Base-by-base conservation (phyloP, 2,888 invertebrate species). In the Tiliacea citrago region DNA sequence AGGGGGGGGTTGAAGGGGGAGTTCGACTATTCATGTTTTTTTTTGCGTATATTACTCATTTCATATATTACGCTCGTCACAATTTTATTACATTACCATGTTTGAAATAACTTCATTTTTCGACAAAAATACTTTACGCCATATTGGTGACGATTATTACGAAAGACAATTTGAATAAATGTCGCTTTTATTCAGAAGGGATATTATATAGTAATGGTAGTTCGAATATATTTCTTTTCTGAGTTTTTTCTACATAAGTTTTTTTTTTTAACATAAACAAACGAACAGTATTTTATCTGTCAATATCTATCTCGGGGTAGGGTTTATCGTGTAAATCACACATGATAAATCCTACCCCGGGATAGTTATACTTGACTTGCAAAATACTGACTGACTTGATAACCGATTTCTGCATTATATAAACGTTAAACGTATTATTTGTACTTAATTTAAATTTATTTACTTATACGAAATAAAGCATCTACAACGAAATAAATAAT, bases 371-470 rank as follows among this genome's bases (percentile, higher is more conserved):
- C 24, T 49, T 45, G 9, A 45, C 29, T 51, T n/a, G 9, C 35
- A n/a, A 47, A 47, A 24, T 58, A 65, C 39, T 1, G 58, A 61
- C 67, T 66, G 51, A 51, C 10, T 75, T 9, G 8, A 16, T 47
- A 21, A 60, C 35, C 12, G 18, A 61, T 45, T 51, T 51, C 66
- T 42, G n/a, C 39, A 68, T 35, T 53, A 42, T 18, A 53, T 16
- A 0, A 39, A 16, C 2, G 70, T 79, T 16, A 0, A 39, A 16
- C 2, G 70, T 79, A 75, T 79, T 82, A 82, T 49, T 39, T 79
- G 82, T 82, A 82, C 83, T 83, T 82, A 82, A 79, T 68, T 68
- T 53, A 42, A 67, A 63, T 73, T 57, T 68, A 69, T 75, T 67
- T 69, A 69, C 21, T 8, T 60, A 53, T n/a, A 51, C 4, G 4